These are phyloP conservation scores for Xyliphius kryptos DNA, from an alignment of 2,113 vertebrate genomes.

Conservation along the genomic window DNA sequence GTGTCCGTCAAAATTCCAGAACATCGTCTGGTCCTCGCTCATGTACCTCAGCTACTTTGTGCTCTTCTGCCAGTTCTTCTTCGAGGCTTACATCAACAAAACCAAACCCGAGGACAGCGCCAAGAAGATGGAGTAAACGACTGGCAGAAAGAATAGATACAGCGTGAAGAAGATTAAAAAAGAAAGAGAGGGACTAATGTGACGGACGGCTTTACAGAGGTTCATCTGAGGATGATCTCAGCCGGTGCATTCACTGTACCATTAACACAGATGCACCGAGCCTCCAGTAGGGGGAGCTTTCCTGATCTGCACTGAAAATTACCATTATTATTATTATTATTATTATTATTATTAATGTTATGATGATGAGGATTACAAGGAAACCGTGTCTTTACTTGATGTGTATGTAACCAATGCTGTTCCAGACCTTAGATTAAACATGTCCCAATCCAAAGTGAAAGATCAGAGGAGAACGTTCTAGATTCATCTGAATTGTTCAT, in stretches of 20 bases:
- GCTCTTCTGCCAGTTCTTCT: conserved; percentile 98
- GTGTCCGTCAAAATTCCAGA: conserved; percentile 92
- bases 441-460: conserved; percentile 13
- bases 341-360: conserved; percentile 44
- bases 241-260: conserved; percentile 47
- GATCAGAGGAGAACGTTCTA: not conserved
- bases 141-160: not conserved
- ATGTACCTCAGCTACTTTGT: conserved; percentile 99
- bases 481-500: too few relatives aligned
- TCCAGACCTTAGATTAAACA: conserved; percentile 44
- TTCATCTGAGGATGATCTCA: conserved; percentile 42
- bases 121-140: conserved; percentile 61
- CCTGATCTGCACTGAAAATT: conserved; percentile 44
- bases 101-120: conserved; percentile 59
- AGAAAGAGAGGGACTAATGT: conserved; percentile 20
- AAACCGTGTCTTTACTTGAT: conserved; percentile 46
- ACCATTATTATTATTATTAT: conserved; percentile 27
- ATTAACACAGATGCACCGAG: conserved; percentile 54
- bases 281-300: conserved; percentile 33
- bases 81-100: conserved; percentile 89
- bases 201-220: conserved; percentile 30
- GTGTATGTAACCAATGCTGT: conserved; percentile 49
- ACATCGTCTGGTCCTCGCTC: conserved; percentile 97
- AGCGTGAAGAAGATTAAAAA: conserved; percentile 27
- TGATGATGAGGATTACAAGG: too few relatives aligned